A percentile compares a stretch with the other conserved stretches of the same genome.
These are phyloP conservation scores for Synergus itoensis DNA, from an alignment of 2,888 invertebrate species.

Conservation along the genomic window DNA sequence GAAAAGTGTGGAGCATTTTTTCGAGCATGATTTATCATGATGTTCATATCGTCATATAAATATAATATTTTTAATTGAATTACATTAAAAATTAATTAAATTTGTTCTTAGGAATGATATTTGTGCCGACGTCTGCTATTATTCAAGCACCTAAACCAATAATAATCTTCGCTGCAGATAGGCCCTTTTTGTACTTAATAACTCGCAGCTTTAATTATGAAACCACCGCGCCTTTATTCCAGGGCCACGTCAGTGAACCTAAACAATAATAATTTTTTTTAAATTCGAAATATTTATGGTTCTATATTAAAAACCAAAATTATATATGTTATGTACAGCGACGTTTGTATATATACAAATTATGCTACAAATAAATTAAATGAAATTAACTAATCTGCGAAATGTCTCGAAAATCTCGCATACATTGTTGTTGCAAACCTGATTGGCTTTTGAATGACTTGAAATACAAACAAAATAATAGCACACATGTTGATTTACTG, in stretches of 20 bases:
- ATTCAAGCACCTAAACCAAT: background rate
- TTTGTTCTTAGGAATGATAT: background rate
- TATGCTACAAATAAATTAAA: background rate
- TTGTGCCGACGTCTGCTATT: background rate
- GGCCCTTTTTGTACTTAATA: constrained; percentile 13
- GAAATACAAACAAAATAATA: no score
- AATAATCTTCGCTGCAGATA: constrained; percentile 9
- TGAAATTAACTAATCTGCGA: no score
- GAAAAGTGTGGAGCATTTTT: no score
- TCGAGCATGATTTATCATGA: no score
- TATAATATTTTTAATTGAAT: no score
- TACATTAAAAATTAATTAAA: background rate
- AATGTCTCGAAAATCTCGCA: no score
- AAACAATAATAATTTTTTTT: background rate
- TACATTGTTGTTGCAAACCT: no score
- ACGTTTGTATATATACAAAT: background rate
- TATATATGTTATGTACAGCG: background rate
- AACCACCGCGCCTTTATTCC: background rate
- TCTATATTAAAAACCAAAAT: background rate
- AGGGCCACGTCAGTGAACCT: background rate
- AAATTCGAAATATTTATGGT: background rate
- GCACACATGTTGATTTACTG: no score
- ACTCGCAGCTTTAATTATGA: background rate
- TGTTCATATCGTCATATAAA: no score
- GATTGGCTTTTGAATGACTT: no score